Conservation (phyloP, 2,113 vertebrate genomes). For the Micromys minutus region DNA sequence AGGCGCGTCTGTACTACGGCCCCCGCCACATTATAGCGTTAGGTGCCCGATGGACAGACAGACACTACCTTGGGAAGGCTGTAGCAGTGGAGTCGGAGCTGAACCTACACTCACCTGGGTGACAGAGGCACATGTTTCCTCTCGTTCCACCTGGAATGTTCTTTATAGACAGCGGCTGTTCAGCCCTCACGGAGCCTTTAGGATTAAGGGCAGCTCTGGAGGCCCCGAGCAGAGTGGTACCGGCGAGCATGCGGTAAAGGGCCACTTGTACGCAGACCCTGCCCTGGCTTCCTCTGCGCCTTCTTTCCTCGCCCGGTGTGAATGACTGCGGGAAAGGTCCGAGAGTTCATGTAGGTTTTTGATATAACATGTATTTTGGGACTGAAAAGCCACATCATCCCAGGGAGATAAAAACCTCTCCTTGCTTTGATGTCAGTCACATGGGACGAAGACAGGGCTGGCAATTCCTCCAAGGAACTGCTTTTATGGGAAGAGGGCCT, state of each 20-base stretch:
- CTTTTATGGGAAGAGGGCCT: background rate
- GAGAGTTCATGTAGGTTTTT: background rate
- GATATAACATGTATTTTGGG: background rate
- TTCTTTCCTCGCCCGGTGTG: background rate
- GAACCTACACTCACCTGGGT: background rate
- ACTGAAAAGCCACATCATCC: slow-evolving; percentile 27
- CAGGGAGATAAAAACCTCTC: background rate
- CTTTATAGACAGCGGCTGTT: background rate
- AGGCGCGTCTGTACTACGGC: background rate
- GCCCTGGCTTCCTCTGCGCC: background rate
- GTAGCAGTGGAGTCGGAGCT: background rate
- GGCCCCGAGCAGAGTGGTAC: background rate
- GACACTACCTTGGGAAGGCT: background rate
- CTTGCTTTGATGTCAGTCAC: background rate
- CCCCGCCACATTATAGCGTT: too few species aligned
- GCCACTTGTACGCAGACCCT: rapidly evolving
- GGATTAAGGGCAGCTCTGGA: background rate
- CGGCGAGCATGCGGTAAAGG: background rate
- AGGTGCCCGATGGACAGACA: too few species aligned
- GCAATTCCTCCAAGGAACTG: background rate
- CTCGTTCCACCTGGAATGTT: background rate
- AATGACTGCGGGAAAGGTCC: background rate
- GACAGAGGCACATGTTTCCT: too few species aligned
- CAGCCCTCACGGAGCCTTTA: background rate
- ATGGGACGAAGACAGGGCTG: background rate